Base-by-base conservation (phyloP, 2,797 vertebrate genomes). In the Enteromius argenteus region DNA sequence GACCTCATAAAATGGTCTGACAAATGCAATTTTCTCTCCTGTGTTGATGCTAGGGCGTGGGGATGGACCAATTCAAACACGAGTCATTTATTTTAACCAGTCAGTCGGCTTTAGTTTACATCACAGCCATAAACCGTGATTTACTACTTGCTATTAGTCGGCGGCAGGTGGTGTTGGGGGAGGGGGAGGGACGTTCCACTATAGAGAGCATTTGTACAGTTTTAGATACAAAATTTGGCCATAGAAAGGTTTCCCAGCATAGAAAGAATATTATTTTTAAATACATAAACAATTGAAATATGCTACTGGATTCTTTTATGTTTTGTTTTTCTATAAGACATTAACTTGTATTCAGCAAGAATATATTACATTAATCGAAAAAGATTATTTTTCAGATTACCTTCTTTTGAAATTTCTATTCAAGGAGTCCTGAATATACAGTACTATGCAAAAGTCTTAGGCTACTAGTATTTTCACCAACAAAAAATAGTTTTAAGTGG, bases 1-100 rank as follows among this genome's bases (percentile, higher is more conserved):
- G 53, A 83, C 53, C 74, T 76, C 53, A 76, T 76, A 58, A 76
- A 76, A 58, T 10, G 21, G 7, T 27, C n/a, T 76, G 74, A 58
- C 74, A 76, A 39, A 58, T 76, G 74, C 51, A 27, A 58, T 76
- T 58, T 56, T 58, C 51, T 75, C 15, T 37, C 13, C 32, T 23
- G 32, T 58, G 73, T 75, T 76, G n/a, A 42, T 42, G 53, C 58
- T 60, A 23, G 35, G 35, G 14, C 0, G 53, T 42, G 37, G 21
- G 5, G n/a, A 74, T 37, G 23, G 15, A 44, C 8, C 10, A 19
- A 30, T 67, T 67, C 23, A 49, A 49, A 19, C 19, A 21, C 1
- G 0, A 23, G 13, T 39, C 35, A 76, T 76, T 76, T 76, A 53
- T 76, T 42, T 76, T 2, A 58, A 42, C 13, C 37, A 42, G 73